Conservation (phyloP, 2,113 vertebrate genomes). For the Dicrurus megarhynchus region DNA sequence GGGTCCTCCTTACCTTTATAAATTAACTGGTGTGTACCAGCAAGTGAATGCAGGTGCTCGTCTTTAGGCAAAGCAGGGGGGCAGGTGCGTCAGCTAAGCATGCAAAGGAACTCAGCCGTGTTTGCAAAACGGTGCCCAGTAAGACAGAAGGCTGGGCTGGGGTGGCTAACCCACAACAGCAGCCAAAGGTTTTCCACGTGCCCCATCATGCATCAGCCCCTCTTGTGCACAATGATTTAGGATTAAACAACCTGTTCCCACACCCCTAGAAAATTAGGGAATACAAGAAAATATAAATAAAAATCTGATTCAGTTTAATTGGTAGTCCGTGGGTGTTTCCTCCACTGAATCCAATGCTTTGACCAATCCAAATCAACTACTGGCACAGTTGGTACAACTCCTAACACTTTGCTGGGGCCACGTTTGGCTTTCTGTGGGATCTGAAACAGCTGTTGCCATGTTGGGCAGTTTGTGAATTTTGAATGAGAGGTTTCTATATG, state of each 20-base stretch:
- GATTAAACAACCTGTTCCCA: background rate
- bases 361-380: background rate
- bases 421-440: background rate
- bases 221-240: background rate
- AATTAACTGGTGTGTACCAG: fast-evolving
- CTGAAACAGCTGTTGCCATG: background rate
- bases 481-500: background rate
- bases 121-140: background rate
- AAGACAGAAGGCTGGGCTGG: background rate
- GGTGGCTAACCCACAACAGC: background rate
- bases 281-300: background rate
- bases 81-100: background rate
- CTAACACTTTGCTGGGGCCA: background rate
- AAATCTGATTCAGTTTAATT: fast-evolving
- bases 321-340: background rate
- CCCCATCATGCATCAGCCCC: background rate
- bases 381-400: background rate
- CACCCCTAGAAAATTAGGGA: background rate
- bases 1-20: background rate
- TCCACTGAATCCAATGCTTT: background rate
- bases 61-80: background rate
- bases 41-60: background rate
- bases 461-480: background rate
- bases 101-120: background rate
- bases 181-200: background rate